phyloP scores from a whole-genome alignment of 2,888 invertebrate species.

The Leptura quadrifasciata region DNA sequence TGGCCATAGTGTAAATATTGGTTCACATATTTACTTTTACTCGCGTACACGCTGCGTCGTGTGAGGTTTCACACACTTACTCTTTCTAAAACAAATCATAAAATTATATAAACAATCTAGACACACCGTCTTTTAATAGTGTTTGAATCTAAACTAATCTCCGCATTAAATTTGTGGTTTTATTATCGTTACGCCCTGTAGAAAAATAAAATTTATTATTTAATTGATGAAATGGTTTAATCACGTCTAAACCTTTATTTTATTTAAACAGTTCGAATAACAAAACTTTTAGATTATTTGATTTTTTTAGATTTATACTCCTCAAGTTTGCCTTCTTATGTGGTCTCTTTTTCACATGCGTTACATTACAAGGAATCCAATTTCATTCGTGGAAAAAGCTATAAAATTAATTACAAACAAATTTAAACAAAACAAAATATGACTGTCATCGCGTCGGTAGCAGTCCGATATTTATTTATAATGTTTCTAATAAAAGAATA shows the following conservation, averaged over 20 bases:
- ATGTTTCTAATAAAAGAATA: not conserved
- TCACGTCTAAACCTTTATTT: conserved; percentile 35
- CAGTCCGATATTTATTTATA: not conserved
- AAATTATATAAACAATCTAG: conserved; percentile 71
- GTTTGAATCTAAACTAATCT: conserved; percentile 63
- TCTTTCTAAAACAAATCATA: conserved; percentile 73
- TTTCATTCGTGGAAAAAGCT: conserved; percentile 29
- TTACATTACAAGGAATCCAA: conserved; percentile 5
- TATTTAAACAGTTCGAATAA: conserved; percentile 33
- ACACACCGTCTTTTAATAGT: conserved; percentile 65
- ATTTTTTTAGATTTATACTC: conserved; percentile 28
- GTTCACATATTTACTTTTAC: conserved; percentile 67
- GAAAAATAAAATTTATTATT: conserved; percentile 48
- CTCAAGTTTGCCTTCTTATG: conserved; percentile 17
- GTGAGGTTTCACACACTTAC: conserved; percentile 73
- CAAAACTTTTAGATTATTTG: conserved; percentile 28
- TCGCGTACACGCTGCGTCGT: conserved; percentile 67
- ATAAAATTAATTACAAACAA: conserved; percentile 24
- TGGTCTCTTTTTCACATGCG: conserved; percentile 10
- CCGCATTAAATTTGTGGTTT: conserved; percentile 61
- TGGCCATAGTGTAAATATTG: conserved; percentile 67
- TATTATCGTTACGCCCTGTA: conserved; percentile 59
- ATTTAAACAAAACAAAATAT: conserved; percentile 4
- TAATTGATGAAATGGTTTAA: conserved; percentile 33
- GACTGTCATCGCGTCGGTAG: not conserved